Base-by-base conservation (phyloP, 2,113 vertebrate genomes). In the Globicephala melas region DNA sequence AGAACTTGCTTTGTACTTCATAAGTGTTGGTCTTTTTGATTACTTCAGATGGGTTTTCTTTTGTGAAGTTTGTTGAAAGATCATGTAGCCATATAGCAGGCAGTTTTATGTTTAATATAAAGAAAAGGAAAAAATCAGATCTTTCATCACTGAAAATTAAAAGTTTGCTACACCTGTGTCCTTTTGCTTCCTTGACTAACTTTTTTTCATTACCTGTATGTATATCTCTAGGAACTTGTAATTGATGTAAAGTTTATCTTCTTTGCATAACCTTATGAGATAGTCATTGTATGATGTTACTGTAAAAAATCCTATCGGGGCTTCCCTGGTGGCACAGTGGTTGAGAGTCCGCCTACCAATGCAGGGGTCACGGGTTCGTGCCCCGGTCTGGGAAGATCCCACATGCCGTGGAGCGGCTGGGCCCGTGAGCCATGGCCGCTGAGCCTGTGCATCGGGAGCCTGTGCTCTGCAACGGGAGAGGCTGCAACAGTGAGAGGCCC, bases 121-220 rank as follows among this genome's bases (percentile, higher is more conserved):
- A 94, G 44, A 73, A 92, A 94, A 93, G 76, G 79, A 53, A 41
- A 44, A 96, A 60, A 21, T 0, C 92, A 36, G 15, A 50, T 95
- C 73, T 93, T 12, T 86, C 8, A 76, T 84, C 50, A 33, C 44
- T 67, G 58, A 93, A 96, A 97, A 95, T 94, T 50, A 36, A 80
- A 97, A 92, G 14, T 89, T 92, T 85, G 36, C 47, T 95, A 41
- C 8, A 91, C 17, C 60, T 96, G n/a, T 47, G 60, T 89, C 58
- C 47, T 97, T 98, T 97, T 84, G n/a, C 93, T 91, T 95, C 79
- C 86, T 58, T 89, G 77, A 89, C 55, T 95, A 82, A 83, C 95
- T 77, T 76, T 94, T 96, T 20, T 53, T 80, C 60, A 63, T 91
- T 79, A 90, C 44, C 31, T 47, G 1, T n/a, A 7, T 85, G 28